A percentile compares a stretch with the other conserved stretches of the same genome.
These are phyloP conservation scores for Microctonus hyperodae DNA, from an alignment of 2,888 invertebrate genomes.

Conservation along the genomic window DNA sequence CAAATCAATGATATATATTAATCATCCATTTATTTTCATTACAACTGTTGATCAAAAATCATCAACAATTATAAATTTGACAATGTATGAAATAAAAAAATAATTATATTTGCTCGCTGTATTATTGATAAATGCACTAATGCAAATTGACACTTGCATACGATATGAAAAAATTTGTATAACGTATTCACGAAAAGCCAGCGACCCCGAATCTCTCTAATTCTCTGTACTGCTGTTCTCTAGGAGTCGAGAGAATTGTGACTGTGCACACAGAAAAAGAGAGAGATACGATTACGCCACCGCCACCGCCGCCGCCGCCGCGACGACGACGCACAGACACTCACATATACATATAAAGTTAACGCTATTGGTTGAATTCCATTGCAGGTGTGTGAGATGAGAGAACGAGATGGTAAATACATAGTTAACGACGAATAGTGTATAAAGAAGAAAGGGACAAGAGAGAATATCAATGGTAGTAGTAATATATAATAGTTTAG, in stretches of 20 bases:
- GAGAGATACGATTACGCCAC: constrained; percentile 40
- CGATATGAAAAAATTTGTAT: constrained; percentile 1
- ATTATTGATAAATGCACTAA: constrained; percentile 20
- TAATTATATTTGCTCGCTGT: background rate
- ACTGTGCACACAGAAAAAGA: constrained; percentile 42
- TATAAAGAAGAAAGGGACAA: constrained; percentile 1
- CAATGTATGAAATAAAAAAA: too few relatives aligned
- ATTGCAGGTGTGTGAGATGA: constrained; percentile 35
- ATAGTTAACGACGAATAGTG: constrained; percentile 3
- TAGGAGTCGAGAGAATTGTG: constrained; percentile 53
- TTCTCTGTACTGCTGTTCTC: constrained; percentile 40
- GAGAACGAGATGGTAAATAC: constrained; percentile 28
- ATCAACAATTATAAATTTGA: too few relatives aligned
- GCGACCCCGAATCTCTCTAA: constrained; percentile 25
- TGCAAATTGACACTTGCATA: constrained; percentile 16
- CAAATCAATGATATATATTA: too few relatives aligned
- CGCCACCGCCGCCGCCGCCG: too few relatives aligned
- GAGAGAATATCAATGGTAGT: constrained; percentile 12
- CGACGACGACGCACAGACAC: constrained; percentile 44
- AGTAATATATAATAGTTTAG: background rate
- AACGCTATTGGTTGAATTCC: constrained; percentile 39
- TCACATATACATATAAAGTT: constrained; percentile 19
- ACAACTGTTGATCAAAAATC: too few relatives aligned
- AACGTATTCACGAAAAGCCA: constrained; percentile 9
- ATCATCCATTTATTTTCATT: too few relatives aligned